Evolutionary conservation across 1,140 invertebrate species (phyloP), one percentile per base, ranked within the genome.

Genomic region (Drosophila oshimai): DNA sequence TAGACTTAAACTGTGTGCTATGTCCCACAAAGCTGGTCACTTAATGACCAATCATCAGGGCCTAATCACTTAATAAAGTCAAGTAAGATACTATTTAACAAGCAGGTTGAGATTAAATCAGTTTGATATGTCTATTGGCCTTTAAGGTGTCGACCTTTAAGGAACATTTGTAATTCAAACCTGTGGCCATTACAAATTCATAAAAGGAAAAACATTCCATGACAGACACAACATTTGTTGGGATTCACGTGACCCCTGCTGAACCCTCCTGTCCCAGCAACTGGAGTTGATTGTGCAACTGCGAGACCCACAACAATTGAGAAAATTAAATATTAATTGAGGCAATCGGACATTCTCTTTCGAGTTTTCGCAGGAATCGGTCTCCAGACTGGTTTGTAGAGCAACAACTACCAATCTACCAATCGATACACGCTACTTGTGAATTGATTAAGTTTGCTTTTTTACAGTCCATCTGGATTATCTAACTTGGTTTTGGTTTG

Each of bases 341-440:
- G 53, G 70, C 50, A 78, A 64, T 77, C 65, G 36, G 12, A 69
- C 79, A 83, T 77, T 83, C 78, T 84, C 74, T 65, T 74, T 55
- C 4, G 12, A 20, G 37, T 69, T 54, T 44, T 29, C 13, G 39
- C 45, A 37, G 37, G 34, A 65, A 75, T 70, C 73, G 24, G 33
- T 31, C 37, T 65, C 4, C 22, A 10, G 58, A 67, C 62, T 65
- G 37, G 22, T 53, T 72, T 55, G 31, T 49, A 15, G 41, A 54
- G 29, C 26, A 24, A 13, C 24, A 18, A 44, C 26, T 49, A 15
- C 18, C n/a, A n/a, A n/a, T n/a, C n/a, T n/a, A n/a, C n/a, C 41
- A 26, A 34, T 15, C 39, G 44, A 71, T 29, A 29, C 45, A 65
- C 29, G 60, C 62, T 17, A 55, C 17, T 7, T 22, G 36, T 47